phyloP scores from a whole-genome alignment of 2,888 invertebrate genomes.

The Tipula confusa region DNA sequence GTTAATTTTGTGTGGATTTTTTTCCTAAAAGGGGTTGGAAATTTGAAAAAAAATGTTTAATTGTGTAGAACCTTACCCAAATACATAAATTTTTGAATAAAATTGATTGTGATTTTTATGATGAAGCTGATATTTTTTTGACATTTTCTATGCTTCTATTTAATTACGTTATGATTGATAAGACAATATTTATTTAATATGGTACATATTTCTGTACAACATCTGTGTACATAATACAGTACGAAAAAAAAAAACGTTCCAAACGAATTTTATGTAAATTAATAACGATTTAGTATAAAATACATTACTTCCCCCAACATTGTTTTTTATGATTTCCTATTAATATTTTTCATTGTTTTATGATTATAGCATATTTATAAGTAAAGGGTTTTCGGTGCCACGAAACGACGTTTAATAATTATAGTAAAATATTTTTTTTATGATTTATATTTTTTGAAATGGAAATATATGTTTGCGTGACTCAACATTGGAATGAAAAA shows the following conservation, averaged over 20 bases:
- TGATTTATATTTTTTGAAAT: neutral
- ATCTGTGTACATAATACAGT: neutral
- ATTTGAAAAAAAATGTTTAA: neutral
- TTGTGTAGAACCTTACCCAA: neutral
- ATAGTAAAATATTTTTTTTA: neutral
- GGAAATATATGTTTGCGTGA: neutral
- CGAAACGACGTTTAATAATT: neutral
- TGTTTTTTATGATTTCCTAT: neutral
- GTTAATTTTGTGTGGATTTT: neutral
- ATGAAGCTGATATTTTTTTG: neutral
- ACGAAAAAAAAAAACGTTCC: neutral
- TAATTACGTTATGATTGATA: conserved; percentile 12
- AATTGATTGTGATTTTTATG: conserved; percentile 9
- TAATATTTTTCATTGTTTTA: neutral
- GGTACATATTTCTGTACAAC: neutral
- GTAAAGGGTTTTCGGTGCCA: neutral
- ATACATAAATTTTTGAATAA: neutral
- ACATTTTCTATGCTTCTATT: neutral
- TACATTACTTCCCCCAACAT: neutral
- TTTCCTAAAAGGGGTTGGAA: neutral
- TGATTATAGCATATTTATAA: neutral
- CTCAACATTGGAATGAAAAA: neutral
- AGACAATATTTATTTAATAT: neutral
- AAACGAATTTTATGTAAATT: neutral
- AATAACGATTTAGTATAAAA: neutral